Evolutionary conservation across 2,797 vertebrate genomes (phyloP).

Genomic region (Basileuterus tristriatus): DNA sequence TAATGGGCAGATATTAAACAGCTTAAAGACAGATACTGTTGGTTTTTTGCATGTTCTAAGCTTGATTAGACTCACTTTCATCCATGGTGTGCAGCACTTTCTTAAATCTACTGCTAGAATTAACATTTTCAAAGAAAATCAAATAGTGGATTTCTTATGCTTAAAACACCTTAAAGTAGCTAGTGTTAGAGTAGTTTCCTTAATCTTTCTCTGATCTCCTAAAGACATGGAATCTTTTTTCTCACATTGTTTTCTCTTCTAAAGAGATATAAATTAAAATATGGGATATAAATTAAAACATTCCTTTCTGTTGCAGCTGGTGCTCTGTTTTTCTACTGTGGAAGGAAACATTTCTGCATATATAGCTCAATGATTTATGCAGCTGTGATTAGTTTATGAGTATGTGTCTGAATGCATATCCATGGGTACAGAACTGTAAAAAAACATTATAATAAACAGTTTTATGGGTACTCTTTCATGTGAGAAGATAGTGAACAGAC

Average conservation of each 20-base stretch:
- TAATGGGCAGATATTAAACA: neutral
- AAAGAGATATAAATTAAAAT: neutral
- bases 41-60: neutral
- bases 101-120: neutral
- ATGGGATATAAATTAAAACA: neutral
- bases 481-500: neutral
- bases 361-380: neutral
- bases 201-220: neutral
- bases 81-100: neutral
- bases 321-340: neutral
- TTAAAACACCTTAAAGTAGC: neutral
- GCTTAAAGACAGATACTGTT: neutral
- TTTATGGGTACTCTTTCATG: neutral
- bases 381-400: neutral
- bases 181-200: neutral
- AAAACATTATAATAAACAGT: neutral
- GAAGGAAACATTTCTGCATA: neutral
- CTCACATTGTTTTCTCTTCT: neutral
- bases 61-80: neutral
- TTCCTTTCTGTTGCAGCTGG: neutral
- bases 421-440: neutral
- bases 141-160: neutral
- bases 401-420: neutral
- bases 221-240: neutral
- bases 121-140: neutral